Evolutionary conservation across 2,113 vertebrate genomes (phyloP).

Genomic region (Lethenteron reissneri): DNA sequence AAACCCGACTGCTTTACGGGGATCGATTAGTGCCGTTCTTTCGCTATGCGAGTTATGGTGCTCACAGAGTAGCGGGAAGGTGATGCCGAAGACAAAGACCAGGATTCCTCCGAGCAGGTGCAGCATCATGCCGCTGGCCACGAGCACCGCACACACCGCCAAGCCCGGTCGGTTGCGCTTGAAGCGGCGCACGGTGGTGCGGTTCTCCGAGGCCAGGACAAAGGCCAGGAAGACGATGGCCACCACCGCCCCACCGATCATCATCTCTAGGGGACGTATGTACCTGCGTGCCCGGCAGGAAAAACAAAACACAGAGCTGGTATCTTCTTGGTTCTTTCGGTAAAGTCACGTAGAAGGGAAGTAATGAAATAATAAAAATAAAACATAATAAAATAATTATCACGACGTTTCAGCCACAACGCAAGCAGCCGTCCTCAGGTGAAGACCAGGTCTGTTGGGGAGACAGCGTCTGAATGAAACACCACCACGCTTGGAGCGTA

Average conservation of each 20-base stretch:
- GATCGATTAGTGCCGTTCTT: too few species aligned
- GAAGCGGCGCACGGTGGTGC: slow-evolving; percentile 38
- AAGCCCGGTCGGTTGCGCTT: slow-evolving; percentile 53
- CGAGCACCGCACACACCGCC: slow-evolving; percentile 43
- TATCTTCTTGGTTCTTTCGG: too few species aligned
- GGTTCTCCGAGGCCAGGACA: slow-evolving; percentile 57
- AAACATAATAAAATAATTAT: too few species aligned
- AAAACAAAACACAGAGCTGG: too few species aligned
- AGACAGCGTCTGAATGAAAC: too few species aligned
- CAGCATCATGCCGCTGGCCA: slow-evolving; percentile 57
- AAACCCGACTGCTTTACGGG: too few species aligned
- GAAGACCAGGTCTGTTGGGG: too few species aligned
- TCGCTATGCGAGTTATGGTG: slow-evolving; percentile 11
- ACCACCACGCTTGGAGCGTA: too few species aligned
- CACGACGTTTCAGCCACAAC: too few species aligned
- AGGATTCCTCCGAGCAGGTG: slow-evolving; percentile 68
- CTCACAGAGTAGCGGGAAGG: slow-evolving; percentile 59
- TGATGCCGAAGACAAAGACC: slow-evolving; percentile 73
- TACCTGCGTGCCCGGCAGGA: slow-evolving; percentile 27
- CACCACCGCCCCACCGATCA: slow-evolving; percentile 50
- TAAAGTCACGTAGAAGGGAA: too few species aligned
- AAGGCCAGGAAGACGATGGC: slow-evolving; percentile 44
- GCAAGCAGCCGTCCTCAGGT: too few species aligned
- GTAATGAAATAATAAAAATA: too few species aligned
- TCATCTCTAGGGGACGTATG: slow-evolving; percentile 56